These are phyloP conservation scores for Dimorphilus gyrociliatus DNA, from an alignment of 2,888 invertebrate genomes.

Conservation along the genomic window DNA sequence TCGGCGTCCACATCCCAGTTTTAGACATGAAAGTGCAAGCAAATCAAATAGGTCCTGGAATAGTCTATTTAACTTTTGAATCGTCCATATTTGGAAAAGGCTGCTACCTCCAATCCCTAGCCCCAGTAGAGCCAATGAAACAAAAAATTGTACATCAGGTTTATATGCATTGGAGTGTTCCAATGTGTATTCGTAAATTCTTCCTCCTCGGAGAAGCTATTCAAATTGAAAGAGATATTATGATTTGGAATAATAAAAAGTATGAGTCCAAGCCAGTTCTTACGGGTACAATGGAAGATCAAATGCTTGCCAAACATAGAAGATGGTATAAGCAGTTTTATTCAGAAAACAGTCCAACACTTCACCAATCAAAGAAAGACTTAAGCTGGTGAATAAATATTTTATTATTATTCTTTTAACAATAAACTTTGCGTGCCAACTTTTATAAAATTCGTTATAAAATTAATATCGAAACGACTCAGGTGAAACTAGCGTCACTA, in stretches of 20 bases:
- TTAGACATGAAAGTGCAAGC: constrained; percentile 48
- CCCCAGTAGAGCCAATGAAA: constrained; percentile 56
- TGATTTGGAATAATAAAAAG: constrained; percentile 69
- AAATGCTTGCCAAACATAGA: constrained; percentile 53
- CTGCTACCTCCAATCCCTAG: constrained; percentile 57
- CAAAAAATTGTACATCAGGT: constrained; percentile 63
- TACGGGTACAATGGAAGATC: constrained; percentile 51
- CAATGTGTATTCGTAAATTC: constrained; percentile 50
- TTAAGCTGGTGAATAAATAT: too few relatives aligned
- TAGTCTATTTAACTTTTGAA: constrained; percentile 52
- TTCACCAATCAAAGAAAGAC: too few relatives aligned
- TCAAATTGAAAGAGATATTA: constrained; percentile 65
- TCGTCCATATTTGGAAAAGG: constrained; percentile 43
- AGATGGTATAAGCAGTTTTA: constrained; percentile 74
- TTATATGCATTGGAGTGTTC: constrained; percentile 46
- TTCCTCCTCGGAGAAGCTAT: constrained; percentile 50
- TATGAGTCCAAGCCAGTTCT: constrained; percentile 54
- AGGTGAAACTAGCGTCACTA: too few relatives aligned
- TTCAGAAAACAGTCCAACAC: constrained; percentile 54
- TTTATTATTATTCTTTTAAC: too few relatives aligned
- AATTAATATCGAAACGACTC: too few relatives aligned
- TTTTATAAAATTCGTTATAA: too few relatives aligned
- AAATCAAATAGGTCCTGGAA: constrained; percentile 45
- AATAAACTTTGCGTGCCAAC: too few relatives aligned
- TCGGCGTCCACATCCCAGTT: constrained; percentile 43